A percentile compares a stretch with the other conserved stretches of the same genome.
Evolutionary conservation across 2,888 invertebrate species (phyloP).

Genomic region (Atethmia centrago): DNA sequence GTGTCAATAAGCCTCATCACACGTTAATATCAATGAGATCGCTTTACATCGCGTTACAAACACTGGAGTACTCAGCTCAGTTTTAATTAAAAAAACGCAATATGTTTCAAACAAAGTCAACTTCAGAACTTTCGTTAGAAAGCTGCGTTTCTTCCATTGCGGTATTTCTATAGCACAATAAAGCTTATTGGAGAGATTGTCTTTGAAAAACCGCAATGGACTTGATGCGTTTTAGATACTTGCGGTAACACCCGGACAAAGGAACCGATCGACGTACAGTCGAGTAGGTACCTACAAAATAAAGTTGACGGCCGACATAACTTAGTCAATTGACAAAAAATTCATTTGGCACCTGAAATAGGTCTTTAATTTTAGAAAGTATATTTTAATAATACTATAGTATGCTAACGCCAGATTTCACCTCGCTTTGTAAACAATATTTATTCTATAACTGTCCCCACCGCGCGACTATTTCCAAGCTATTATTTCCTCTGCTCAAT

Average conservation of each 20-base stretch:
- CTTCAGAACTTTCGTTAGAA: conserved; percentile 35
- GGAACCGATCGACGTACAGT: conserved; percentile 36
- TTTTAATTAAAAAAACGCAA: conserved; percentile 33
- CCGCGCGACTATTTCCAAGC: not conserved
- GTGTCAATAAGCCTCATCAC: conserved; percentile 84
- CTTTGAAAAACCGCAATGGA: conserved; percentile 50
- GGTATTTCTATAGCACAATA: conserved; percentile 34
- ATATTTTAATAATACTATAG: conserved; percentile 55
- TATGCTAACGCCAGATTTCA: conserved; percentile 59
- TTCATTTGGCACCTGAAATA: conserved; percentile 53
- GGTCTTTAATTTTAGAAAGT: conserved; percentile 36
- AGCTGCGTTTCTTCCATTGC: conserved; percentile 33
- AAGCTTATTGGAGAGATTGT: conserved; percentile 28
- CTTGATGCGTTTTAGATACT: conserved; percentile 40
- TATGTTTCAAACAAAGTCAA: conserved; percentile 18
- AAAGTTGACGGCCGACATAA: conserved; percentile 28
- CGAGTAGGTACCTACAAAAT: conserved; percentile 48
- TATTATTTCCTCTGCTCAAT: not conserved
- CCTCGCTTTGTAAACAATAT: conserved; percentile 10
- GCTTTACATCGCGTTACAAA: conserved; percentile 67
- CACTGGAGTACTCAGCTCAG: conserved; percentile 59
- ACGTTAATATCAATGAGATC: conserved; percentile 85
- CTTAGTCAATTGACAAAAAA: conserved; percentile 31
- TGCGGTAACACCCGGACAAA: conserved; percentile 44
- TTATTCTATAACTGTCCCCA: conserved; percentile 6